phyloP scores from a whole-genome alignment of 2,113 vertebrate genomes.

The Limnothrissa miodon region DNA sequence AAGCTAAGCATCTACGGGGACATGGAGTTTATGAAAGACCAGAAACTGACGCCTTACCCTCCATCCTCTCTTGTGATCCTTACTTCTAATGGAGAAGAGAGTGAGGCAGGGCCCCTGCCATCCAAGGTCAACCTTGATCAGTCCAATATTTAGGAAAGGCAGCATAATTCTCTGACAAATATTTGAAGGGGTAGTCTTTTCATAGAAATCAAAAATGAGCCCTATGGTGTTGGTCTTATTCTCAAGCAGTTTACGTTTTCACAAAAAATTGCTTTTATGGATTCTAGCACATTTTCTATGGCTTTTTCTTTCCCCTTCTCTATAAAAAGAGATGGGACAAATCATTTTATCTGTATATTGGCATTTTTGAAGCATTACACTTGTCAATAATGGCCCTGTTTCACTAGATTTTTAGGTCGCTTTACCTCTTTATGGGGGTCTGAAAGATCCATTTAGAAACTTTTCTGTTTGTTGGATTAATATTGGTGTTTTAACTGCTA shows the following conservation, averaged over 20 bases:
- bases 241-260: slow-evolving; percentile 36
- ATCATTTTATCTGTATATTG: slow-evolving; percentile 53
- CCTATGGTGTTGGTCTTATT: slow-evolving; percentile 15
- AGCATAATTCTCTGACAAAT: neutral
- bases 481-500: slow-evolving; percentile 44
- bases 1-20: slow-evolving; percentile 97
- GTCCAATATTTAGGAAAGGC: slow-evolving; percentile 70
- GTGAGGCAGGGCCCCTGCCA: slow-evolving; percentile 89
- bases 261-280: slow-evolving; percentile 47
- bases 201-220: neutral
- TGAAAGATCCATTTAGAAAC: slow-evolving; percentile 36
- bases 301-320: slow-evolving; percentile 32
- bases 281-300: slow-evolving; percentile 50
- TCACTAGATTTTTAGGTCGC: slow-evolving; percentile 19
- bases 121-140: slow-evolving; percentile 86
- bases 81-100: slow-evolving; percentile 75
- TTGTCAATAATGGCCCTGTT: slow-evolving; percentile 20
- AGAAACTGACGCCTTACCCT: slow-evolving; percentile 85
- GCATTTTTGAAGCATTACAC: slow-evolving; percentile 57
- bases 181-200: slow-evolving; percentile 11
- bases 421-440: slow-evolving; percentile 34
- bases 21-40: slow-evolving; percentile 81
- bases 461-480: slow-evolving; percentile 54
- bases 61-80: slow-evolving; percentile 85
- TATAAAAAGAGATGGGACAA: slow-evolving; percentile 29